A percentile compares a stretch with the other conserved stretches of the same genome.
These are phyloP conservation scores for Clamator glandarius DNA, from an alignment of 2,797 vertebrate genomes.

Conservation along the genomic window DNA sequence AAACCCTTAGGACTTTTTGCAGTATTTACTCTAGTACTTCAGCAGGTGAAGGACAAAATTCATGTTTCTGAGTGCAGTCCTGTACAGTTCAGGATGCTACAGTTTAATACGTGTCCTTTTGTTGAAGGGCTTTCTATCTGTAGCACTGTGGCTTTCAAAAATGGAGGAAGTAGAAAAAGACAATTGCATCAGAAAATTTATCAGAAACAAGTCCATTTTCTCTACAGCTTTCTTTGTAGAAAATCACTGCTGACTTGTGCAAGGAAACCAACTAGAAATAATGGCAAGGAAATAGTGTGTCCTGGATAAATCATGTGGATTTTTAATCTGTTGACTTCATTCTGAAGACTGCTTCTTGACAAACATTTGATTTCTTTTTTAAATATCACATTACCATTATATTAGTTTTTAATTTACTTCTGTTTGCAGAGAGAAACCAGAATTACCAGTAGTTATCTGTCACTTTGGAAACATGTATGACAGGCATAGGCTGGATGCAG, in stretches of 20 bases:
- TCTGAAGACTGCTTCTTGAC: not conserved
- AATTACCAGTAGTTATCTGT: not conserved
- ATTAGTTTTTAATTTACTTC: not conserved
- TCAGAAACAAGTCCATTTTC: not conserved
- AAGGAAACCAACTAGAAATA: not conserved
- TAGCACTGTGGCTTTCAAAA: not conserved
- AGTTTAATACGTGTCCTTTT: not conserved
- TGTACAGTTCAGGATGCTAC: rapidly evolving
- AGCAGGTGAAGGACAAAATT: not conserved
- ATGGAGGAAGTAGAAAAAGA: not conserved
- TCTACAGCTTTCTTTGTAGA: not conserved
- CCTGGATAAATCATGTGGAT: not conserved
- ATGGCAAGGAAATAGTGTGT: not conserved
- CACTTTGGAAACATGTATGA: not conserved
- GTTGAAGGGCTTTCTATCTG: not conserved
- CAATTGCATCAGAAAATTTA: not conserved
- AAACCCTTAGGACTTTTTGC: not conserved
- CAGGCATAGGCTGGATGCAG: not conserved
- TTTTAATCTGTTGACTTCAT: not conserved
- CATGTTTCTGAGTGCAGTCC: not conserved
- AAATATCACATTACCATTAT: not conserved
- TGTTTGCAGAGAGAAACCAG: not conserved
- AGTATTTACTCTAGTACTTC: not conserved
- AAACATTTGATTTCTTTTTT: not conserved
- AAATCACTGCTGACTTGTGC: not conserved